phyloP scores from a whole-genome alignment of 2,113 vertebrate genomes.

The Mesembrinibis cayennensis region DNA sequence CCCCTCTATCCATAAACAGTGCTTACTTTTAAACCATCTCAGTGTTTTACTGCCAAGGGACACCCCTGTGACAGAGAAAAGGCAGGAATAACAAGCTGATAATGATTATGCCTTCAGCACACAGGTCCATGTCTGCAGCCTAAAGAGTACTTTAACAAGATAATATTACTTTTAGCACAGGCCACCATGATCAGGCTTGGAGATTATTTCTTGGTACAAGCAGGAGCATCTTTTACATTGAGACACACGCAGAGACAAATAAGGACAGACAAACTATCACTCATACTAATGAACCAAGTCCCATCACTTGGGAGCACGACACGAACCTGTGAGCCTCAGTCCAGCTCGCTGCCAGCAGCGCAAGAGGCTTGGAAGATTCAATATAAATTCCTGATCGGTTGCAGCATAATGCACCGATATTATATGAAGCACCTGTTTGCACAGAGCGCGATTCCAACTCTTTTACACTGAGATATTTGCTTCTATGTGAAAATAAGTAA shows the following conservation, averaged over 20 bases:
- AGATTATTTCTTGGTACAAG: not conserved
- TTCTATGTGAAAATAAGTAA: slow-evolving; percentile 39
- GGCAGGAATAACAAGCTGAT: not conserved
- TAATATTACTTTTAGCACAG: not conserved
- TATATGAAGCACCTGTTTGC: not conserved
- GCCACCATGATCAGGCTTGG: not conserved
- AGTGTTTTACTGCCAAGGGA: not conserved
- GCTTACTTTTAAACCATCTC: not conserved
- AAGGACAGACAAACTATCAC: not conserved
- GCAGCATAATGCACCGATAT: not conserved
- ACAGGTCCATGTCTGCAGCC: not conserved
- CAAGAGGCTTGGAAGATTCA: not conserved
- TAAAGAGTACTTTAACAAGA: not conserved
- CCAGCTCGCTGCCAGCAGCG: not conserved
- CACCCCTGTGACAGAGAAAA: not conserved
- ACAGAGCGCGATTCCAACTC: not conserved
- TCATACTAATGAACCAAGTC: not conserved
- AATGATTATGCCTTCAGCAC: not conserved
- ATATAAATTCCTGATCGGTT: not conserved
- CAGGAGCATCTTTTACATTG: not conserved
- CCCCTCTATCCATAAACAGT: not conserved
- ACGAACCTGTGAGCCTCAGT: not conserved
- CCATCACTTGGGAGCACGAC: not conserved
- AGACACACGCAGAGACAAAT: not conserved
- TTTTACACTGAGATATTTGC: slow-evolving; percentile 5